Evolutionary conservation across 2,113 vertebrate species (phyloP).

Genomic region (Formicarius rufipectus): DNA sequence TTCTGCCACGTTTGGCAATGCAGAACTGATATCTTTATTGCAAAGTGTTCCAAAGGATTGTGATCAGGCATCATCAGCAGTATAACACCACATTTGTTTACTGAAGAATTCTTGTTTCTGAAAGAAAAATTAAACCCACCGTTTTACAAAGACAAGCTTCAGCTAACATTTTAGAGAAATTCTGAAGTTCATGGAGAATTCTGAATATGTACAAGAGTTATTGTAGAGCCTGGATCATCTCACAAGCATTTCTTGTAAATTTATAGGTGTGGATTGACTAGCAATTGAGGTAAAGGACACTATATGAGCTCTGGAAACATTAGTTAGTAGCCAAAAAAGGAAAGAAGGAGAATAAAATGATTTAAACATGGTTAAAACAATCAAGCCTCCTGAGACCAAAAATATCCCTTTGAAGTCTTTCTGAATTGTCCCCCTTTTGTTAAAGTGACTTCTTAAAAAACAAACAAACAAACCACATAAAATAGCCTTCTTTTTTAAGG

Average conservation of each 20-base stretch:
- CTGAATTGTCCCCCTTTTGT: background rate
- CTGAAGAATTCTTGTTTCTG: background rate
- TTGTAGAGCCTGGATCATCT: background rate
- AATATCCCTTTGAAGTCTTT: background rate
- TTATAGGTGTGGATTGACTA: background rate
- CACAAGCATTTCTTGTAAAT: background rate
- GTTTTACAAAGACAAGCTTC: background rate
- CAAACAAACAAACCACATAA: background rate
- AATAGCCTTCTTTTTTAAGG: background rate
- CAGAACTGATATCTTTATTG: background rate
- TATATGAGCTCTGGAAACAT: background rate
- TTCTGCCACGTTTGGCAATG: background rate
- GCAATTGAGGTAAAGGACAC: background rate
- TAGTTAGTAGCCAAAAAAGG: background rate
- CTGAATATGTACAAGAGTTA: background rate
- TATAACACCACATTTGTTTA: background rate
- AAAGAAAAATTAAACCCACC: background rate
- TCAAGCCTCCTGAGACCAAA: background rate
- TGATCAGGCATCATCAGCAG: background rate
- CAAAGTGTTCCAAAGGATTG: background rate
- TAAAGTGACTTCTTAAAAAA: background rate
- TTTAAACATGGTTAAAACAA: background rate
- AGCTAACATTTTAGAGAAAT: background rate
- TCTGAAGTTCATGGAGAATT: background rate
- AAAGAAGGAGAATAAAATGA: background rate